Evolutionary conservation across 2,888 invertebrate genomes (phyloP).

Genomic region (Lasioglossum lativentre): DNA sequence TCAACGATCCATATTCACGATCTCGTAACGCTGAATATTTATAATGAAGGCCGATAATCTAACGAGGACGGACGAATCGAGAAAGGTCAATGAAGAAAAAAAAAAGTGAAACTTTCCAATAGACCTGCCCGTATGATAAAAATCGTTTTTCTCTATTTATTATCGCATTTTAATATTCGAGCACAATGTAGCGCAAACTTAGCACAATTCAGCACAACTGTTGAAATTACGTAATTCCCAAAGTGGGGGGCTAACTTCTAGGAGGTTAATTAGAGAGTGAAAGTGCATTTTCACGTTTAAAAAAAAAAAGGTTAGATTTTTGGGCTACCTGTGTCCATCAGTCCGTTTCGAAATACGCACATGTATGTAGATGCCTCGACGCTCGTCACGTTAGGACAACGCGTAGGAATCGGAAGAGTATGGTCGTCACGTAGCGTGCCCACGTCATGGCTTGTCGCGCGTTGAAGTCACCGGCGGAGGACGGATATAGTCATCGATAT

Average conservation of each 20-base stretch:
- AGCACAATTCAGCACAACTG: too few species aligned
- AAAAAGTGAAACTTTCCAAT: background rate
- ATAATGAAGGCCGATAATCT: background rate
- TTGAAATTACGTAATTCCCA: too few species aligned
- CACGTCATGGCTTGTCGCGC: conserved; percentile 33
- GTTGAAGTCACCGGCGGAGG: conserved; percentile 58
- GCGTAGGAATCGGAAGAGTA: conserved; percentile 23
- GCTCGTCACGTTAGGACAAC: background rate
- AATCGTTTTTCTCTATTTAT: too few species aligned
- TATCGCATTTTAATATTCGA: too few species aligned
- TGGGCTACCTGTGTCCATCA: background rate
- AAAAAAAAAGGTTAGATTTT: background rate
- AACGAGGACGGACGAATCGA: background rate
- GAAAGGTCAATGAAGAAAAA: background rate
- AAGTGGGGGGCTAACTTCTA: too few species aligned
- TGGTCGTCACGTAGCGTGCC: conserved; percentile 17
- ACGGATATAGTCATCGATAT: conserved; percentile 40
- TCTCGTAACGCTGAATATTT: background rate
- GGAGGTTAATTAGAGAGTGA: too few species aligned
- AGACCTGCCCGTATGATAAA: background rate
- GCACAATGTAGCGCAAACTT: too few species aligned
- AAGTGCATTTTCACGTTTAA: too few species aligned
- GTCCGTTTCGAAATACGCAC: background rate
- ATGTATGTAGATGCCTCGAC: background rate
- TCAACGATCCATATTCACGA: background rate